Percentiles rank a stretch among this genome's conserved stretches.
Evolutionary conservation across 2,888 invertebrate genomes (phyloP).

Genomic region (Dusona sp.): DNA sequence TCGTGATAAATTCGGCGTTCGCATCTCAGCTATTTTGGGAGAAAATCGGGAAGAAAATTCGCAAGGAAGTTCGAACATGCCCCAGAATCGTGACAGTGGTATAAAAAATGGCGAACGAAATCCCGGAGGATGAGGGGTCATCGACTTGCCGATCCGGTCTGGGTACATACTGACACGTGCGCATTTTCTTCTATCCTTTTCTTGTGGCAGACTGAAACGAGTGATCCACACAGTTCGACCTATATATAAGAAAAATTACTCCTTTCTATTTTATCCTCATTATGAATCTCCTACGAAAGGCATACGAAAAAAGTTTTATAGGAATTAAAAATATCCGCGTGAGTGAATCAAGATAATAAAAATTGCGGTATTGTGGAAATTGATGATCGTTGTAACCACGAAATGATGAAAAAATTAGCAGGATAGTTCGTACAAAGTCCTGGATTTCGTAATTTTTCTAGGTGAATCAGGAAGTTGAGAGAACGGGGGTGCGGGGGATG

Average conservation of each 20-base stretch:
- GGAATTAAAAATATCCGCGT: slow-evolving; percentile 14
- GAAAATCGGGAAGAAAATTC: neutral
- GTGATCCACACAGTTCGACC: slow-evolving; percentile 40
- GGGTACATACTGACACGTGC: slow-evolving; percentile 34
- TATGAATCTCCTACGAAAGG: slow-evolving; percentile 7
- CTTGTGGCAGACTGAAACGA: slow-evolving; percentile 26
- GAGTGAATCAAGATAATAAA: neutral
- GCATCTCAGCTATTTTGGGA: neutral
- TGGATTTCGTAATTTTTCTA: slow-evolving; percentile 29
- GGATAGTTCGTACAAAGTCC: neutral
- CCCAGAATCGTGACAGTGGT: neutral
- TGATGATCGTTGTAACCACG: neutral
- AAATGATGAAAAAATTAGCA: neutral
- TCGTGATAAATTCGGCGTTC: neutral
- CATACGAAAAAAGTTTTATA: neutral
- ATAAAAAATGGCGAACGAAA: slow-evolving; percentile 31
- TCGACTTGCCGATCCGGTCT: slow-evolving; percentile 34
- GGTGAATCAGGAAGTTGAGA: slow-evolving; percentile 26
- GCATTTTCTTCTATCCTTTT: slow-evolving; percentile 14
- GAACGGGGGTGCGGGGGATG: neutral
- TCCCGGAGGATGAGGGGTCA: slow-evolving; percentile 34
- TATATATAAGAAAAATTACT: slow-evolving; percentile 19
- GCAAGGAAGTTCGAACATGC: neutral
- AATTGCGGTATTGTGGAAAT: neutral
- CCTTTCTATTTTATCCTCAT: neutral